A percentile compares a stretch with the other conserved stretches of the same genome.
Evolutionary conservation across 2,888 invertebrate species (phyloP).

Genomic region (Meghimatium bilineatum): DNA sequence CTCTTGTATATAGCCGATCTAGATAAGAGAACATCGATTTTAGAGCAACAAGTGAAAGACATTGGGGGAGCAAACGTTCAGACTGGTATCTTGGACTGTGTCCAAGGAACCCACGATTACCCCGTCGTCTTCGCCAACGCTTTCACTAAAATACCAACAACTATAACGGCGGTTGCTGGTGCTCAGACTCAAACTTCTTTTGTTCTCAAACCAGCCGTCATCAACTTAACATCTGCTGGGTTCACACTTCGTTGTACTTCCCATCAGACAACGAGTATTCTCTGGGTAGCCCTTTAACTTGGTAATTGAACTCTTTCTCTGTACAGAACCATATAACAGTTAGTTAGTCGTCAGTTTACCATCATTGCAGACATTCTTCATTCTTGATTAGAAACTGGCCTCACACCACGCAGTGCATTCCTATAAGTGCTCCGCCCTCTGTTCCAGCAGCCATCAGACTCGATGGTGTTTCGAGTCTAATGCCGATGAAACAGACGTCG

Average conservation of each 20-base stretch:
- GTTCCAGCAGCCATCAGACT: no score
- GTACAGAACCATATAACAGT: no score
- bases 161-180: constrained; percentile 1
- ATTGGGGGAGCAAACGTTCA: background rate
- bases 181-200: background rate
- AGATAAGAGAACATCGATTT: background rate
- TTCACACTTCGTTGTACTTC: background rate
- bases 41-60: background rate
- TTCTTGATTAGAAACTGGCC: no score
- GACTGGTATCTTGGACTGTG: background rate
- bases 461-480: no score
- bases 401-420: no score
- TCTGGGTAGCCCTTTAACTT: constrained; percentile 5
- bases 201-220: background rate
- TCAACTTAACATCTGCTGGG: background rate
- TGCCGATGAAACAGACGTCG: no score
- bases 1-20: constrained; percentile 10
- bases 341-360: no score
- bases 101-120: background rate
- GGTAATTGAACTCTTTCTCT: no score
- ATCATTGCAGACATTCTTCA: no score
- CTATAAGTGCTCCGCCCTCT: no score
- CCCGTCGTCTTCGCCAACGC: background rate
- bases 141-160: background rate
- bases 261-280: background rate